These are phyloP conservation scores for Phyto melanocephala DNA, from an alignment of 2,888 invertebrate genomes.

Conservation along the genomic window DNA sequence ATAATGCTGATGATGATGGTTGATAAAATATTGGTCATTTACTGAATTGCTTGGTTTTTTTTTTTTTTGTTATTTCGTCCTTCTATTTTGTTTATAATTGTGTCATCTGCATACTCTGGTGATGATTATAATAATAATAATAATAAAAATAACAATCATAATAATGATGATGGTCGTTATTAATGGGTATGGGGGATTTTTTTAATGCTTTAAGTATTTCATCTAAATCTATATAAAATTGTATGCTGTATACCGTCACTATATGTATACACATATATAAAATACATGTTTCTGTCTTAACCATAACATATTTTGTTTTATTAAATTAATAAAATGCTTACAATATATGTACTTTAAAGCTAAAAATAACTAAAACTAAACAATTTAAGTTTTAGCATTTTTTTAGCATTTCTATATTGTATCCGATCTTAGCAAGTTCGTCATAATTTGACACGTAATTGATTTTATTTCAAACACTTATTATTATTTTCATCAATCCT, in stretches of 20 bases:
- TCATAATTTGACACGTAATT: too few relatives aligned
- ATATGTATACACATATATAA: background rate
- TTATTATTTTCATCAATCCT: too few relatives aligned
- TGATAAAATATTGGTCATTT: conserved; percentile 38
- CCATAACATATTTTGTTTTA: too few relatives aligned
- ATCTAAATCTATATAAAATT: conserved; percentile 1
- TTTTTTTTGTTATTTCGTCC: background rate
- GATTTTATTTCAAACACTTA: too few relatives aligned
- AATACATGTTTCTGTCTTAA: background rate
- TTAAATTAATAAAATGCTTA: too few relatives aligned
- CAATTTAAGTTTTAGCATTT: too few relatives aligned
- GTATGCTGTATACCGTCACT: too few relatives aligned
- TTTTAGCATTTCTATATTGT: too few relatives aligned
- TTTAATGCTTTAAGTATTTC: background rate
- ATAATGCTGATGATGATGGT: conserved; percentile 19
- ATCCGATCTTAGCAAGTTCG: too few relatives aligned
- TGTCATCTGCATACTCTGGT: conserved; percentile 51
- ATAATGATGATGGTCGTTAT: background rate
- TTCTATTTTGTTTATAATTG: conserved; percentile 26
- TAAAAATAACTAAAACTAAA: too few relatives aligned
- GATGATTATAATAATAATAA: background rate
- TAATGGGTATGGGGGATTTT: too few relatives aligned
- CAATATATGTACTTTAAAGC: too few relatives aligned
- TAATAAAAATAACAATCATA: background rate
- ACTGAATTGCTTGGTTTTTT: background rate